A percentile compares a stretch with the other conserved stretches of the same genome.
These are phyloP conservation scores for Lepidocolaptes lacrymiger DNA, from an alignment of 2,797 vertebrate species.

Conservation along the genomic window DNA sequence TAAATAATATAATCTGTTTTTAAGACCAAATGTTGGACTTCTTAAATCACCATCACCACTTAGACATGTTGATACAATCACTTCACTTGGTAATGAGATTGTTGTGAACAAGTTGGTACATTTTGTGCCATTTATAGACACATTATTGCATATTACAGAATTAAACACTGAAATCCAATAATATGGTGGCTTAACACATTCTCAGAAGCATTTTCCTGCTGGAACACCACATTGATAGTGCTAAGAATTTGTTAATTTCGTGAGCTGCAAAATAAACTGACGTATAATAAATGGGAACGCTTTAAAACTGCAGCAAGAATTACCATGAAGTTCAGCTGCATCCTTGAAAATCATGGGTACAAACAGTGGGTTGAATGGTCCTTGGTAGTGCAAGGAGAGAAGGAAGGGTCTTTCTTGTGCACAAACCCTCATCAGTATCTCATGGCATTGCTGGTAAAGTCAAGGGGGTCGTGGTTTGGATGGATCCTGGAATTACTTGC, in stretches of 20 bases:
- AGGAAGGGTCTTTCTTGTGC: background rate
- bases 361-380: background rate
- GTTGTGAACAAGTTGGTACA: conserved; percentile 23
- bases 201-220: background rate
- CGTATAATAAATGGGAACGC: background rate
- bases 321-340: background rate
- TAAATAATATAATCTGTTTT: conserved; percentile 58
- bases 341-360: background rate
- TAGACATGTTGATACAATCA: conserved; percentile 15
- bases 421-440: background rate
- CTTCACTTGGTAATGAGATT: background rate
- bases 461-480: background rate
- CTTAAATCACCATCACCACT: background rate
- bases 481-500: background rate
- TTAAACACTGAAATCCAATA: conserved; percentile 40
- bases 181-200: background rate
- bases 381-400: background rate
- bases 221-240: background rate
- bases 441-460: background rate
- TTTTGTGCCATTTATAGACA: conserved; percentile 23
- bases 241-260: background rate
- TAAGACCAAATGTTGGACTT: conserved; percentile 59
- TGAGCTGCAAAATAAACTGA: background rate
- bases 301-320: background rate
- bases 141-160: background rate